Base-by-base conservation (phyloP, 1,140 invertebrate genomes). In the Coelopa frigida region DNA sequence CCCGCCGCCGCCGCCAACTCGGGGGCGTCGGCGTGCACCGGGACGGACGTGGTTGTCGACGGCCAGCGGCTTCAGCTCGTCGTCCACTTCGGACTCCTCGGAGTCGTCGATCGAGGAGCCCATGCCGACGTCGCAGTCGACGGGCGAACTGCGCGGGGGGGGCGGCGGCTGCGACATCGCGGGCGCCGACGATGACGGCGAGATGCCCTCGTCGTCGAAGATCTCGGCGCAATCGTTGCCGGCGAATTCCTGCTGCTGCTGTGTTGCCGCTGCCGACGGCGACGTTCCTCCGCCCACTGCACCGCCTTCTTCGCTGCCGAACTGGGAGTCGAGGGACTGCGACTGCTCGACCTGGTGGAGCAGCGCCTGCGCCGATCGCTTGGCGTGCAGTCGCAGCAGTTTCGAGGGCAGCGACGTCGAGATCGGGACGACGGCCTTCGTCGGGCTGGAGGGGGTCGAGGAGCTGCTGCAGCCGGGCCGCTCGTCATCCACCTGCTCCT, bases 41-140 rank as follows among this genome's bases (percentile, higher is more conserved):
- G n/a, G n/a, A n/a, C n/a, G n/a, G n/a, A 66, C 61, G 38, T 68
- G 65, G 53, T 68, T 68, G 44, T 68, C 65, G 27, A 66, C 57
- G 5, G 66, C 63, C 36, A 69, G 45, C 3, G 66, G 65, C 33
- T 68, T 68, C 0, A 68, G 50, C 17, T 68, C 65, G 38, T 68
- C 66, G 18, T 65, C 66, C 26, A 64, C 66, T 41, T 69, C 66
- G 1, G 65, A 65, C 18, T 65, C 61, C 21, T 66, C 62, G 0
- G 62, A 66, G 12, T 63, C 62, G 0, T 61, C 62, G 5, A 66
- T 66, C 2, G 62, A 66, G 0, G 62, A 66, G 2, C 62, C 62
- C 62, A 66, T 66, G 39, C 62, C 62, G 18, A 66, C 62, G 33
- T 66, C 62, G 15, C 43, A 27, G 10, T 50, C 31, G 2, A 32